phyloP scores from a whole-genome alignment of 2,888 invertebrate genomes.

The Harpalus rufipes region DNA sequence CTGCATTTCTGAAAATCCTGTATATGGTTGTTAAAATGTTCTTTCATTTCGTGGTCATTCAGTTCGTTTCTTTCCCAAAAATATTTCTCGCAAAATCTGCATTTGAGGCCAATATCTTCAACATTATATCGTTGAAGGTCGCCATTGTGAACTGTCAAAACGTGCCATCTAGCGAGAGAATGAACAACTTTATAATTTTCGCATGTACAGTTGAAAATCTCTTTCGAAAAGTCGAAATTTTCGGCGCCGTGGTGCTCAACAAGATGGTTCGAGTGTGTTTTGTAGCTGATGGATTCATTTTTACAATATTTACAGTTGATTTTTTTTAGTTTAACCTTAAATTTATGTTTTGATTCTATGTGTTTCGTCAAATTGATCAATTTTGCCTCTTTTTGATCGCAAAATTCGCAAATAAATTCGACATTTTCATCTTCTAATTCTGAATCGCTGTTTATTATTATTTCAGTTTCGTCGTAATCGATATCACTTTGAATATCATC shows the following conservation, averaged over 20 bases:
- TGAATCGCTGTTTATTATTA: conserved; percentile 29
- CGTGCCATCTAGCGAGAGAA: conserved; percentile 46
- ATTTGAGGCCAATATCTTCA: conserved; percentile 45
- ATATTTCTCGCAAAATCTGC: conserved; percentile 45
- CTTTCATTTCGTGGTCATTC: conserved; percentile 57
- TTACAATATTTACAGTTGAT: conserved; percentile 54
- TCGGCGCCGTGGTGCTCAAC: background rate
- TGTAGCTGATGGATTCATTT: conserved; percentile 27
- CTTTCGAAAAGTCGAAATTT: conserved; percentile 20
- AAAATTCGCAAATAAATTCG: conserved; percentile 33
- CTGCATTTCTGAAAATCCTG: conserved; percentile 49
- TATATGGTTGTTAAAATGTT: conserved; percentile 26
- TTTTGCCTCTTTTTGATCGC: conserved; percentile 13
- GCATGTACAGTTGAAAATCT: conserved; percentile 44
- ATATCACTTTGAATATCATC: conserved; percentile 52
- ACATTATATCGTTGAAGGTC: conserved; percentile 42
- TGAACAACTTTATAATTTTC: conserved; percentile 49
- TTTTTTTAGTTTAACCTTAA: conserved; percentile 27
- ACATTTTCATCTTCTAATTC: conserved; percentile 37
- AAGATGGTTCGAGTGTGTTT: conserved; percentile 35
- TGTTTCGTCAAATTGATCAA: conserved; percentile 38
- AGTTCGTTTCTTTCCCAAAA: conserved; percentile 52
- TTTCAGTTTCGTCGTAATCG: conserved; percentile 50
- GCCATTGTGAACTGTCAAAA: conserved; percentile 37
- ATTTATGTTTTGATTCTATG: conserved; percentile 49